phyloP scores from a whole-genome alignment of 1,140 invertebrate genomes.

The Gonioctena quinquepunctata region DNA sequence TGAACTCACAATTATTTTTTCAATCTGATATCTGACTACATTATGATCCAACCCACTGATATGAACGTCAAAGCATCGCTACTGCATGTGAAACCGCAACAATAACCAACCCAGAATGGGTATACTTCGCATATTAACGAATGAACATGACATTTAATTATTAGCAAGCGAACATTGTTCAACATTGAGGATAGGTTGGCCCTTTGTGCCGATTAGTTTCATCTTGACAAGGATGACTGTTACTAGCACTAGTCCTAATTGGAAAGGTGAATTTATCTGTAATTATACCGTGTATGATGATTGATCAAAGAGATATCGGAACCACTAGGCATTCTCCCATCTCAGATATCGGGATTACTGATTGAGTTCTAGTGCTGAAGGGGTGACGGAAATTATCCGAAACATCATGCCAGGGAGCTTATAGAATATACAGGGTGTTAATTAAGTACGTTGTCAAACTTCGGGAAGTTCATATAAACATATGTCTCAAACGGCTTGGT shows the following conservation, averaged over 20 bases:
- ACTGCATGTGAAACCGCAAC: neutral
- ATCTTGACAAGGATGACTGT: neutral
- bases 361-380: no score
- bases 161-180: neutral
- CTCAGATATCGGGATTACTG: no score
- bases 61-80: neutral
- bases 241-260: neutral
- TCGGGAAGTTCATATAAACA: no score
- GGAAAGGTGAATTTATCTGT: neutral
- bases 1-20: no score
- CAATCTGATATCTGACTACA: no score
- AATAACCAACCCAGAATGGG: neutral
- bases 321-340: no score
- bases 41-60: neutral
- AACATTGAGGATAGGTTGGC: neutral
- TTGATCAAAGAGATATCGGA: no score
- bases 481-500: no score
- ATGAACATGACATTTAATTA: neutral
- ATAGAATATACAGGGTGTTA: no score
- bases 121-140: neutral
- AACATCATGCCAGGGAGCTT: no score
- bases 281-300: neutral
- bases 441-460: no score
- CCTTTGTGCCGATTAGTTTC: neutral
- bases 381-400: no score